Evolutionary conservation across 2,113 vertebrate genomes (phyloP), one percentile per base, ranked within the genome.

Genomic region (Poicephalus meyeri): DNA sequence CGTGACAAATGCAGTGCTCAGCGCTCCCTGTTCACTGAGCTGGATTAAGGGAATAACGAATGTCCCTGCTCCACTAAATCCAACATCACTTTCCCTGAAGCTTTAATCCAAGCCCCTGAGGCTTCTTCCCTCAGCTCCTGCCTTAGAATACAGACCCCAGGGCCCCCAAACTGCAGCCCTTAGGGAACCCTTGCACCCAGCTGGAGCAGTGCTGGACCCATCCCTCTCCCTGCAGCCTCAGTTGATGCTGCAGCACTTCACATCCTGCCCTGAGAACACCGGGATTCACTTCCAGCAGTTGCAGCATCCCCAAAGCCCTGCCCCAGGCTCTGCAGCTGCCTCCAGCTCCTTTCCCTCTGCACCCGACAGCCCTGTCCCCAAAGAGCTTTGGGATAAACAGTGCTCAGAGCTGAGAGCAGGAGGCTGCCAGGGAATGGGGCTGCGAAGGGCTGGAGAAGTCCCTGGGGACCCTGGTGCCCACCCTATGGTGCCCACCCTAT

Each of bases 1-100:
- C 10, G 0, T 44, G 23, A 33, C 29, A 29, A 81, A 58, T 1
- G 2, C 89, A 29, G 69, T 0, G 0, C 74, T n/a, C 10, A 0
- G 86, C 23, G 0, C 68, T 8, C 42, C 6, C 13, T 35, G 56
- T 10, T 58, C 56, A 7, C 56, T 52, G 53, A 25, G 84, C 60
- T 44, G 68, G 31, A 4, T 9, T 10, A 14, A 21, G 63, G 61
- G 63, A 70, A 60, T 11, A 63, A 41, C 3, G 9, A 41, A 47
- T 1, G 28, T 56, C 70, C 70, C 64, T 6, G 9, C 78, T 55
- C 47, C 17, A 31, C 29, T 41, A 52, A 66, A 63, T 19, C 18
- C 58, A 42, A 12, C 25, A 7, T 8, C 3, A 3, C 41, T 65
- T 77, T 60, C 66, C 37, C 60, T 37, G 41, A 56, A 33, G n/a